Percentiles rank a stretch among this genome's conserved stretches.
Conservation (phyloP, 2,888 invertebrate species). For the Steinernema hermaphroditum region DNA sequence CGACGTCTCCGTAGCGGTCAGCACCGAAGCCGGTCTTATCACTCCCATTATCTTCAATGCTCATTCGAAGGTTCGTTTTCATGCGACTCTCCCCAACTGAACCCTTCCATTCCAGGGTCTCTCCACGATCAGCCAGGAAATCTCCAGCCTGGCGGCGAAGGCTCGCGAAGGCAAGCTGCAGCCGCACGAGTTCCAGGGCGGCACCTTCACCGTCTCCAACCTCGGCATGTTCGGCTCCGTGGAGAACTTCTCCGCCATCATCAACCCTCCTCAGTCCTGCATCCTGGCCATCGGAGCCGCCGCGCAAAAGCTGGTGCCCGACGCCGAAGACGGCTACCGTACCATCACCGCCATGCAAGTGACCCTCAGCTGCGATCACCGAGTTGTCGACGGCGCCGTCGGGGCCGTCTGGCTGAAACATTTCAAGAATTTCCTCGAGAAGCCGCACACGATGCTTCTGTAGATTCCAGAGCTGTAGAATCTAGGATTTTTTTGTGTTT, state of each 20-base stretch:
- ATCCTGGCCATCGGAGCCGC: constrained; percentile 74
- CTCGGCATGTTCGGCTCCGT: constrained; percentile 74
- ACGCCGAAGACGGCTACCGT: constrained; percentile 57
- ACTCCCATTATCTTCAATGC: constrained; percentile 85
- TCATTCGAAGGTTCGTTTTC: constrained; percentile 63
- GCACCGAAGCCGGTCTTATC: constrained; percentile 89
- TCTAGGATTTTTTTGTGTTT: background rate
- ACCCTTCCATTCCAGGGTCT: constrained; percentile 60
- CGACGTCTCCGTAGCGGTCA: constrained; percentile 94
- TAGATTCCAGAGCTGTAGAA: constrained; percentile 68
- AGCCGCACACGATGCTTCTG: constrained; percentile 89
- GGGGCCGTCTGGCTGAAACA: constrained; percentile 92
- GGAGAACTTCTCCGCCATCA: constrained; percentile 74
- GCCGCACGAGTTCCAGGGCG: constrained; percentile 74
- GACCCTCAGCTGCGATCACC: constrained; percentile 93
- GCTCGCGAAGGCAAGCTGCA: constrained; percentile 72
- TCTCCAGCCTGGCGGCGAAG: constrained; percentile 53
- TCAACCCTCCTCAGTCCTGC: constrained; percentile 76
- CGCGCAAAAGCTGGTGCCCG: constrained; percentile 55
- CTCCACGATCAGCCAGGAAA: constrained; percentile 59
- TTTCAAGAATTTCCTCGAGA: constrained; percentile 85
- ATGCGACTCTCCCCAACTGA: no score
- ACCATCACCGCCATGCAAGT: constrained; percentile 79
- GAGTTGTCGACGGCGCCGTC: constrained; percentile 95
- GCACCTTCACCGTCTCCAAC: constrained; percentile 73